Conservation (phyloP, 1,140 invertebrate genomes). For the Drosophila tristis region DNA sequence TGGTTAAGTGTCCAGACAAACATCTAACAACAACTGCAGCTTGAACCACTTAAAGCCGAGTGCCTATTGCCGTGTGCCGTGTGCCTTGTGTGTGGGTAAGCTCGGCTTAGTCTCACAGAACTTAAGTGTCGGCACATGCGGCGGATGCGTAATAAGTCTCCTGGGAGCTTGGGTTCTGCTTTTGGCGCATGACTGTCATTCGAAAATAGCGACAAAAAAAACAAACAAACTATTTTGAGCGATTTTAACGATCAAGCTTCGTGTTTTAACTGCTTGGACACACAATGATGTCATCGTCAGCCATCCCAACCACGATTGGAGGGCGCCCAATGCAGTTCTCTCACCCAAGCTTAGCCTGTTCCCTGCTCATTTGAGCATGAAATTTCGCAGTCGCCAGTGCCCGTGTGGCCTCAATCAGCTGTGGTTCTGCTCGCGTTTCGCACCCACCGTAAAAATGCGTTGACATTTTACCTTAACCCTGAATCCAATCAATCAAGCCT, state of each 20-base stretch:
- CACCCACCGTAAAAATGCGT: conserved; percentile 33
- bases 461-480: conserved; percentile 81
- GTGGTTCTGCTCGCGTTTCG: conserved; percentile 19
- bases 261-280: conserved; percentile 25
- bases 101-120: conserved; percentile 42
- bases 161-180: conserved; percentile 21
- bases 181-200: conserved; percentile 65
- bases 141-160: conserved; percentile 69
- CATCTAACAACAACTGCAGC: conserved; percentile 45
- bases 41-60: conserved; percentile 3
- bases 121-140: conserved; percentile 73
- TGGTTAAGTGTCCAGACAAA: conserved; percentile 65
- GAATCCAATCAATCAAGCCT: conserved; percentile 74
- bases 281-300: conserved; percentile 62
- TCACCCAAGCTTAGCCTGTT: conserved; percentile 6
- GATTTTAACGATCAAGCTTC: conserved; percentile 49
- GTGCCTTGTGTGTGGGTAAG: conserved; percentile 54
- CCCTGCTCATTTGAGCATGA: conserved; percentile 64
- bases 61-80: not conserved
- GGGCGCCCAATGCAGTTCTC: conserved; percentile 41
- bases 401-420: not conserved
- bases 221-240: conserved; percentile 47
- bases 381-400: conserved; percentile 30
- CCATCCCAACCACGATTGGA: not conserved
- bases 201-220: conserved; percentile 42